phyloP scores from a whole-genome alignment of 2,888 invertebrate genomes.

The Ornithoptera priamus region DNA sequence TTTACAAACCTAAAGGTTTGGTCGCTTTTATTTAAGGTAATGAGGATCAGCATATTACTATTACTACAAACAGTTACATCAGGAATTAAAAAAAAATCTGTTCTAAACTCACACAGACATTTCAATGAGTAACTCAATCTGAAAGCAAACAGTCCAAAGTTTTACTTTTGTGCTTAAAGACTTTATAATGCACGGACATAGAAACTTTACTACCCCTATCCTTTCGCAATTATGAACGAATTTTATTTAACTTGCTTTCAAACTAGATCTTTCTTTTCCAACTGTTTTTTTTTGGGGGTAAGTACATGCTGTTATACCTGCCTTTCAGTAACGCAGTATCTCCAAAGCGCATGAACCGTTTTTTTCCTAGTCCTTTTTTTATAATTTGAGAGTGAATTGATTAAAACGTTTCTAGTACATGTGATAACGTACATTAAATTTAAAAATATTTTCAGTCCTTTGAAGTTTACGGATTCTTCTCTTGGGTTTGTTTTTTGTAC shows the following conservation, averaged over 20 bases:
- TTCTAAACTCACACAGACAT: not conserved
- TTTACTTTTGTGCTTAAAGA: constrained; percentile 9
- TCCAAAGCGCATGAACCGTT: no score
- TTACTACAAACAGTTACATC: not conserved
- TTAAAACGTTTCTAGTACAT: no score
- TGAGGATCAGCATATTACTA: no score
- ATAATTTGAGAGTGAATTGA: no score
- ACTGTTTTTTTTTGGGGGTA: not conserved
- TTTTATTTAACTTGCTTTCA: constrained; percentile 10
- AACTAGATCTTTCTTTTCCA: constrained; percentile 1
- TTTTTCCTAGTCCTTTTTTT: no score
- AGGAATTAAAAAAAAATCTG: not conserved
- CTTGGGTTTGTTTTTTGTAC: no score
- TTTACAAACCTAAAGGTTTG: no score
- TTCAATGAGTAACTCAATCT: not conserved
- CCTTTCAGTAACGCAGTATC: no score
- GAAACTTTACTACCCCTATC: constrained; percentile 17
- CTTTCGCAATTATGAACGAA: constrained; percentile 13
- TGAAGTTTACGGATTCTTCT: no score
- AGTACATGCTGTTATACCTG: not conserved
- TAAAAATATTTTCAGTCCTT: no score
- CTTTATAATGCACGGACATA: constrained; percentile 13
- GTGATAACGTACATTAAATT: no score
- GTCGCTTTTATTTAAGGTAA: no score
- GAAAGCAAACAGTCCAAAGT: not conserved